phyloP scores from a whole-genome alignment of 2,113 vertebrate genomes.

The Pseudorectes ferrugineus region DNA sequence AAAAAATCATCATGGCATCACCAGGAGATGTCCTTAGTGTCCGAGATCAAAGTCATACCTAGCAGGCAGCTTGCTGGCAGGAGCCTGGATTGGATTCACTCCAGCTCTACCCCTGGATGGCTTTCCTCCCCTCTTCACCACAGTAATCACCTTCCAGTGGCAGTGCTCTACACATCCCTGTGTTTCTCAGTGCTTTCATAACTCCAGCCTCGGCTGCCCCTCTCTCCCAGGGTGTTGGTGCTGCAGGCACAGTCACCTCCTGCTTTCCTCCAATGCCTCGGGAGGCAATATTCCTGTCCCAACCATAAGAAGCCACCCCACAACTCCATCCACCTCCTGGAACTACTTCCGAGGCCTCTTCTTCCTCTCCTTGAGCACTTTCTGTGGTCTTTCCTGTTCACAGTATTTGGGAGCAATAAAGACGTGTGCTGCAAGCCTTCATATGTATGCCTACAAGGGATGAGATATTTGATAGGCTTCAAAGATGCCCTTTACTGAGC shows the following conservation, averaged over 20 bases:
- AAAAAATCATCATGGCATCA: too few species aligned
- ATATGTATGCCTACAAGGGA: not conserved
- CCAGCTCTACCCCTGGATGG: not conserved
- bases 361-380: not conserved
- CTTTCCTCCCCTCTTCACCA: not conserved
- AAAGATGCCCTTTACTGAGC: slow-evolving; percentile 40
- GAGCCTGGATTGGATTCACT: not conserved
- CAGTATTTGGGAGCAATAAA: not conserved
- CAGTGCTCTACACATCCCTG: not conserved
- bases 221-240: not conserved
- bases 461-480: slow-evolving; percentile 18
- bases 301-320: not conserved
- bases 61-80: not conserved
- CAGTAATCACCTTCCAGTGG: not conserved
- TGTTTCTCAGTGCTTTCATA: not conserved
- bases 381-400: not conserved
- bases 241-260: not conserved
- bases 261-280: rapidly evolving
- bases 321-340: not conserved
- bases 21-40: not conserved
- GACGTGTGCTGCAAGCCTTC: not conserved
- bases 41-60: not conserved
- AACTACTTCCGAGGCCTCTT: not conserved
- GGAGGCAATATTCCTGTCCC: not conserved
- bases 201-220: not conserved